These are phyloP conservation scores for Sinodicranocentrus sp. DNA, from an alignment of 2,888 invertebrate genomes.

Conservation along the genomic window DNA sequence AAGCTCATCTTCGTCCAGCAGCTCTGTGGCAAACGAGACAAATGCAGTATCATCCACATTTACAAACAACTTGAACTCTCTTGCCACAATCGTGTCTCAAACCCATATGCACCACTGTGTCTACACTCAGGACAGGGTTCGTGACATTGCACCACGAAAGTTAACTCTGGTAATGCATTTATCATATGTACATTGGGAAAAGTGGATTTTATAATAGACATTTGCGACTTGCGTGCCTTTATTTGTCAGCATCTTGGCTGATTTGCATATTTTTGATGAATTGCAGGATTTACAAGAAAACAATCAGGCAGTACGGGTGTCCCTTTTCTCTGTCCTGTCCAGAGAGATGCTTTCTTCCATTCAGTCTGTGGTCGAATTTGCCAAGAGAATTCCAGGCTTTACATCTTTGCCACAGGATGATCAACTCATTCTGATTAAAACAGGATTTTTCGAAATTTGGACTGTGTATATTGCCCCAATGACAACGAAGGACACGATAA, in stretches of 20 bases:
- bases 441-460: conserved; percentile 98
- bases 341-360: conserved; percentile 92
- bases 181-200: too few species aligned
- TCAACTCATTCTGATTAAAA: conserved; percentile 96
- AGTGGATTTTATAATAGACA: too few species aligned
- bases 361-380: conserved; percentile 96
- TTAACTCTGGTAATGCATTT: conserved; percentile 71
- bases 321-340: conserved; percentile 94
- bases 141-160: conserved; percentile 75
- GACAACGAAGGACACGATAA: conserved; percentile 84
- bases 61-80: conserved; percentile 70
- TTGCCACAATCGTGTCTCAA: conserved; percentile 76
- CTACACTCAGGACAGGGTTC: conserved; percentile 87
- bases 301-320: conserved; percentile 86
- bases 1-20: conserved; percentile 38
- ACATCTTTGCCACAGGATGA: conserved; percentile 94
- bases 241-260: too few species aligned
- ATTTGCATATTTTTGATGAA: too few species aligned
- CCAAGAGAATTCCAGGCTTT: conserved; percentile 95
- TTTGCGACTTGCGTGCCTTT: too few species aligned
- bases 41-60: conserved; percentile 84
- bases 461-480: conserved; percentile 90
- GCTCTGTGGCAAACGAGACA: conserved; percentile 75
- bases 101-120: conserved; percentile 94
- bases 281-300: conserved; percentile 78